Conservation (phyloP, 2,113 vertebrate genomes). For the Heterocephalus glaber region DNA sequence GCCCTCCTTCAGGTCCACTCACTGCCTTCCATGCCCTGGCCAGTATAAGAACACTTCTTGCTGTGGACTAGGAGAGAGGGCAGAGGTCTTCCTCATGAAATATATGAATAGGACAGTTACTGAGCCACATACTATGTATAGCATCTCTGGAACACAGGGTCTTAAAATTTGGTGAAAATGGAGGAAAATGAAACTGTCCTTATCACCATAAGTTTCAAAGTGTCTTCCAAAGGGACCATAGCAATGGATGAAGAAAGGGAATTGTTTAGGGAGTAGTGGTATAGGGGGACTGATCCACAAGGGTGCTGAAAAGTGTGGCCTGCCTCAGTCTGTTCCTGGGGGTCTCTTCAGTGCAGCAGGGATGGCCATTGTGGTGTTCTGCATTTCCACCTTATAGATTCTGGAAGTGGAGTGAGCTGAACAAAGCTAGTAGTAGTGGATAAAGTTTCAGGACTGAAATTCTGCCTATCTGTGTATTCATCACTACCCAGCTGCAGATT, state of each 20-base stretch:
- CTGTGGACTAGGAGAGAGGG: background rate
- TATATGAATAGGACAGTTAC: background rate
- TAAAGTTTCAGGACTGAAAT: background rate
- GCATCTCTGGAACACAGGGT: background rate
- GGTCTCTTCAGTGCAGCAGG: background rate
- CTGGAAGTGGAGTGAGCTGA: background rate
- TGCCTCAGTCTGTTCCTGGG: background rate
- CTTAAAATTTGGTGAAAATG: background rate
- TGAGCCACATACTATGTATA: background rate
- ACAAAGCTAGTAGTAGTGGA: background rate
- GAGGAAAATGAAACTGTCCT: background rate
- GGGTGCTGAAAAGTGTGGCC: background rate
- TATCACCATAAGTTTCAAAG: background rate
- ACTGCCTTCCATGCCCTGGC: background rate
- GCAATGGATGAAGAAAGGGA: background rate
- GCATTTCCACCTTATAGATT: background rate
- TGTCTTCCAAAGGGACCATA: background rate
- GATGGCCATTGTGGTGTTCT: fast-evolving
- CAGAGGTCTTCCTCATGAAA: background rate
- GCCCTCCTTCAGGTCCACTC: background rate
- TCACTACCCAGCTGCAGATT: background rate
- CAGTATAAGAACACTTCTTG: background rate
- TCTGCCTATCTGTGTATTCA: background rate
- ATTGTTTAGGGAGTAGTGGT: background rate
- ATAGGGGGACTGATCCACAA: background rate